A percentile compares a stretch with the other conserved stretches of the same genome.
These are phyloP conservation scores for Scatophagus argus DNA, from an alignment of 2,113 vertebrate genomes.

Conservation along the genomic window DNA sequence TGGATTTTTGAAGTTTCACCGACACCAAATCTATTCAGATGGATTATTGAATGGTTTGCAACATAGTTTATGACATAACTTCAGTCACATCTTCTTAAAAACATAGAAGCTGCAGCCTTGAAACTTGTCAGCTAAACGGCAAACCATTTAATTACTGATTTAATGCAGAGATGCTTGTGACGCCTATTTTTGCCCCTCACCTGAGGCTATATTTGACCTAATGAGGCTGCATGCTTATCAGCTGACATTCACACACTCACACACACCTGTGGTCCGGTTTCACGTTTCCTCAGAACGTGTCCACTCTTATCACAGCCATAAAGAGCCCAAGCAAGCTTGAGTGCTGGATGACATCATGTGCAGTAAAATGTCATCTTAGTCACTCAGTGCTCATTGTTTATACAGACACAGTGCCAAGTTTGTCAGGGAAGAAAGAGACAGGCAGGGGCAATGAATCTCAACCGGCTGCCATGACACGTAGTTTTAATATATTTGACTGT, in stretches of 20 bases:
- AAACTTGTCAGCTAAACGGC: conserved; percentile 25
- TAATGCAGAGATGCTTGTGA: conserved; percentile 56
- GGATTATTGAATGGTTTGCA: neutral
- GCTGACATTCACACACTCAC: conserved; percentile 66
- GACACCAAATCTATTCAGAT: conserved; percentile 15
- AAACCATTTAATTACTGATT: conserved; percentile 58
- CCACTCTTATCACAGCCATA: conserved; percentile 60
- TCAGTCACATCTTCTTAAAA: conserved; percentile 26
- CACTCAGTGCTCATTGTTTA: conserved; percentile 45
- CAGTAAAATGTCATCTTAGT: conserved; percentile 52
- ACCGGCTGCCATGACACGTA: conserved; percentile 37
- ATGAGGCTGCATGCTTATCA: conserved; percentile 70
- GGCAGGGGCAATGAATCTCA: conserved; percentile 48
- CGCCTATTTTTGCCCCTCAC: conserved; percentile 35
- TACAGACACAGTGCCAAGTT: conserved; percentile 39
- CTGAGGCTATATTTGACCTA: conserved; percentile 53
- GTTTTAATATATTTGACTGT: conserved; percentile 20
- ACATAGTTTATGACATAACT: conserved; percentile 11
- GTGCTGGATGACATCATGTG: conserved; percentile 68
- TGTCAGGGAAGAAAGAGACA: conserved; percentile 45
- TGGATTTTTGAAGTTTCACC: conserved; percentile 22
- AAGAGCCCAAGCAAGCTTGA: conserved; percentile 13
- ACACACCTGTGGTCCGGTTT: conserved; percentile 78
- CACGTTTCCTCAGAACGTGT: conserved; percentile 56
- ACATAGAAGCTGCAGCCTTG: conserved; percentile 15